These are phyloP conservation scores for Battus philenor DNA, from an alignment of 1,140 invertebrate species.

Conservation along the genomic window DNA sequence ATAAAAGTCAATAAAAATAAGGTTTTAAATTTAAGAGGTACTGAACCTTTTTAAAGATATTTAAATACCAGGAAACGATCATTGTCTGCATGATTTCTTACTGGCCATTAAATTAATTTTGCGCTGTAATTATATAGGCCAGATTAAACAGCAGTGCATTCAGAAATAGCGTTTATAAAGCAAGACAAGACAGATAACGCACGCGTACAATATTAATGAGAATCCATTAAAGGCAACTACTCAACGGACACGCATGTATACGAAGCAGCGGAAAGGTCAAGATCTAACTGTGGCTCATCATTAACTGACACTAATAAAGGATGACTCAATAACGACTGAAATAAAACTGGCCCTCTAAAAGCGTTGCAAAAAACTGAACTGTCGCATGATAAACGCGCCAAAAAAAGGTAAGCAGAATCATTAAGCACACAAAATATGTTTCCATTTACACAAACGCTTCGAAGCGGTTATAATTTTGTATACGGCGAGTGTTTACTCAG, in stretches of 20 bases:
- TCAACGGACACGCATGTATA: neutral
- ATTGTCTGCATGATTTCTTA: no score
- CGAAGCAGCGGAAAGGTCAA: constrained; percentile 33
- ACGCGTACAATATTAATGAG: constrained; percentile 7
- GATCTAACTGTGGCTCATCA: constrained; percentile 37
- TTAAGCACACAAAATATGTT: constrained; percentile 76
- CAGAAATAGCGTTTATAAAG: constrained; percentile 4
- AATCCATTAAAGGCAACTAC: constrained; percentile 6
- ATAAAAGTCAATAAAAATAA: no score
- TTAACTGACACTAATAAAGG: constrained; percentile 55
- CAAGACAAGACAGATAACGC: constrained; percentile 7
- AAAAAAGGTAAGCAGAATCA: constrained; percentile 72
- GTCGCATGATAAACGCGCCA: constrained; percentile 50
- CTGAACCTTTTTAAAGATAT: no score
- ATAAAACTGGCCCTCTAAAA: constrained; percentile 42
- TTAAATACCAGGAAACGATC: no score
- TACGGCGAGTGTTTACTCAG: constrained; percentile 71
- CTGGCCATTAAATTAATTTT: no score
- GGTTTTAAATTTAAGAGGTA: no score
- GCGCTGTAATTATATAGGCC: no score
- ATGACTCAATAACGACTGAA: constrained; percentile 53
- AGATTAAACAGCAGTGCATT: neutral
- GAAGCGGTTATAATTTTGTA: constrained; percentile 73
- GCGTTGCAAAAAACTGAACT: constrained; percentile 46
- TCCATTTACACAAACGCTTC: constrained; percentile 68